Evolutionary conservation across 2,797 vertebrate species (phyloP), one percentile per base, ranked within the genome.

Genomic region (Chanos chanos): DNA sequence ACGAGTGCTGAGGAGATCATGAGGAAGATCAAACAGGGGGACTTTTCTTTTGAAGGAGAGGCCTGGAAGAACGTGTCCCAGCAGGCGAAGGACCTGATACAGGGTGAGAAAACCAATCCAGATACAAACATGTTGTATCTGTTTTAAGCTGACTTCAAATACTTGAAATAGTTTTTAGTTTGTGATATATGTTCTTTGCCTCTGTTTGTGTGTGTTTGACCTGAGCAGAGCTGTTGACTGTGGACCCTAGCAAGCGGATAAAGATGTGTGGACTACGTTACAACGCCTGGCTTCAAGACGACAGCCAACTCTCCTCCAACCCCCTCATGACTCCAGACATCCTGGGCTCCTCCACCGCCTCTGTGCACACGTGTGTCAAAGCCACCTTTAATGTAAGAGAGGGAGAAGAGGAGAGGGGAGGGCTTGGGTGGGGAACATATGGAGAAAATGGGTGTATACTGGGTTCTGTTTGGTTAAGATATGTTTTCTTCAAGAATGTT

Each of bases 271-370:
- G 93, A 53, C 87, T 99, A 55, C 90, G 97, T 37, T 93, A 97
- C 81, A 99, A 94, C 0, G 89, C 94, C 61, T 99, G 97, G 97
- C 92, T 99, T 40, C 96, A 99, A 82, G 95, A 95, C n/a, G 94
- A 95, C 81, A 95, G 95, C 77, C 97, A 98, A 78, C 89, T 99
- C 59, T 99, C 97, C 65, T 99, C 95, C 31, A 98, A 98, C 70
- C 97, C 96, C 7, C 90, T 99, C 15, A 98, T 99, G 97, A 99
- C 97, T 2, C 96, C 97, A 0, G 95, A 97, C 83, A 92, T 98
- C 53, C 91, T 99, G 1, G 97, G 95, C 53, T 93, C 94, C 19
- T 96, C 96, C 12, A 88, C 94, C 40, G 92, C 88, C 64, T 90
- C 93, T 0, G 95, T 99, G 65, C 94, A 99, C 78, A 96, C 93